These are phyloP conservation scores for Rhyacophila brunnea DNA, from an alignment of 1,140 invertebrate species.

Conservation along the genomic window DNA sequence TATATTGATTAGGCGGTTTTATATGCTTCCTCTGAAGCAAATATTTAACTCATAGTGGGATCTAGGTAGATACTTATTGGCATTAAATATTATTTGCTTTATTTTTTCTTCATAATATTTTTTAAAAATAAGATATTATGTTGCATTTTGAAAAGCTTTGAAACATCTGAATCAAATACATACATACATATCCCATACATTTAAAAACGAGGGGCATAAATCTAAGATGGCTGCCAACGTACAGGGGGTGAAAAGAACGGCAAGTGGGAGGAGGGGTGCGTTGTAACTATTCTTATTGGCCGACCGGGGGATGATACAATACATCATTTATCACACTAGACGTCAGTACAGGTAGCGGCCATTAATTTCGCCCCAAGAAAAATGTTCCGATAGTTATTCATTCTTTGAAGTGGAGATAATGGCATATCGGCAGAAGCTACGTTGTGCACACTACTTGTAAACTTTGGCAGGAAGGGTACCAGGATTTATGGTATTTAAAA, in stretches of 20 bases:
- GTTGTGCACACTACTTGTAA: too few relatives aligned
- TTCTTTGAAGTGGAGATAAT: neutral
- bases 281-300: conserved; percentile 33
- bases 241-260: neutral
- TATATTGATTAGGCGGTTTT: too few relatives aligned
- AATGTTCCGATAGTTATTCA: conserved; percentile 12
- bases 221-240: conserved; percentile 35
- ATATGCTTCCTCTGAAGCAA: too few relatives aligned
- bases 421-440: neutral
- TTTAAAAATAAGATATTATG: too few relatives aligned
- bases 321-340: conserved; percentile 35
- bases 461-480: too few relatives aligned
- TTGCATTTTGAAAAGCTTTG: too few relatives aligned
- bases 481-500: too few relatives aligned
- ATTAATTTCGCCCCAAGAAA: conserved; percentile 26
- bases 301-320: conserved; percentile 34
- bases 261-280: conserved; percentile 1
- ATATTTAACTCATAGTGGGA: too few relatives aligned
- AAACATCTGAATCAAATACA: neutral
- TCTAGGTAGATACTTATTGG: too few relatives aligned
- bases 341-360: conserved; percentile 33
- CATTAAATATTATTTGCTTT: too few relatives aligned
- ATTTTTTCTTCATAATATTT: too few relatives aligned
- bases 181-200: conserved; percentile 14
- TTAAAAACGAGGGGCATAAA: conserved; percentile 35